A percentile compares a stretch with the other conserved stretches of the same genome.
Evolutionary conservation across 2,888 invertebrate species (phyloP).

Genomic region (Philereme vetulata): DNA sequence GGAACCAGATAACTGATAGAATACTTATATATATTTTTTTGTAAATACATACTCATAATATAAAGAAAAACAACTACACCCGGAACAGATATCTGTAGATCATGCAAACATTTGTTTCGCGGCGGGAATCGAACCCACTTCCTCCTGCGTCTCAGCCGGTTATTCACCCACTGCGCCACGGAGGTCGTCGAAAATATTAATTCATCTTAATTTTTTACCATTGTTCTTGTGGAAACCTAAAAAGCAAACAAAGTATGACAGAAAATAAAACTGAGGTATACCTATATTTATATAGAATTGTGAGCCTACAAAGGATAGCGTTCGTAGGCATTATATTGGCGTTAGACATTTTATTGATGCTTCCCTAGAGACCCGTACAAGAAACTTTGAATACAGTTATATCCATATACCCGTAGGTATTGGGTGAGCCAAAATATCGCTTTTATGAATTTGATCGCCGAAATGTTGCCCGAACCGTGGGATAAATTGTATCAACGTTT

Average conservation of each 20-base stretch:
- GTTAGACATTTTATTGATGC: slow-evolving; percentile 42
- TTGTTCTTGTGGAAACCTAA: slow-evolving; percentile 17
- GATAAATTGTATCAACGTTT: slow-evolving; percentile 31
- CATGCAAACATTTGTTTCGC: no score
- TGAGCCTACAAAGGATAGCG: slow-evolving; percentile 35
- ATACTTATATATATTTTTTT: no score
- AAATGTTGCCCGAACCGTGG: slow-evolving; percentile 23
- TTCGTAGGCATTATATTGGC: slow-evolving; percentile 38
- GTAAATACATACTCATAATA: no score
- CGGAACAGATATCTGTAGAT: no score
- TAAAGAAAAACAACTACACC: no score
- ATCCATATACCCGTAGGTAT: slow-evolving; percentile 8
- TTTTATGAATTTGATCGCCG: slow-evolving; percentile 34
- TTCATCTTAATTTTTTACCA: neutral
- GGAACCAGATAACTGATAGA: no score
- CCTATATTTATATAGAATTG: slow-evolving; percentile 34
- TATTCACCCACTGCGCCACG: no score
- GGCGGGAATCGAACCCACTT: no score
- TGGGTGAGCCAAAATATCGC: slow-evolving; percentile 30
- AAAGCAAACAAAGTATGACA: slow-evolving; percentile 33
- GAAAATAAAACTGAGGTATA: slow-evolving; percentile 32
- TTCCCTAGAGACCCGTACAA: slow-evolving; percentile 34
- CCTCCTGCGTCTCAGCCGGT: no score
- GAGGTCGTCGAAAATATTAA: no score
- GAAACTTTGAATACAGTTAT: slow-evolving; percentile 39